Percentiles rank a stretch among this genome's conserved stretches.
phyloP scores from a whole-genome alignment of 2,113 vertebrate genomes.

The Macheiramphus alcinus region DNA sequence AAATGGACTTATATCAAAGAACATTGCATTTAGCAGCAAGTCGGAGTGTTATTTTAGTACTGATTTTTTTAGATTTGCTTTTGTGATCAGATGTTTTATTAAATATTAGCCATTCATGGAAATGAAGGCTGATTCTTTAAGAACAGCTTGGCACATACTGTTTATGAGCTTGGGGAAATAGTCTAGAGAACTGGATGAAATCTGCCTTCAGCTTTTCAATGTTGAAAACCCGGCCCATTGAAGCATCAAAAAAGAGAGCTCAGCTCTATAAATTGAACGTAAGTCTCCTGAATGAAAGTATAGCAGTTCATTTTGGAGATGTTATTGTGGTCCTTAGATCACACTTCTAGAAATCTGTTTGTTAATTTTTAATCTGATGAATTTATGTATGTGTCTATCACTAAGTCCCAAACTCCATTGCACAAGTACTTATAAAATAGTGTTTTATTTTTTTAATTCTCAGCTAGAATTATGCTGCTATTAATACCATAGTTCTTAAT shows the following conservation, averaged over 20 bases:
- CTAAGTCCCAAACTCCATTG: not conserved
- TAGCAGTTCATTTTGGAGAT: not conserved
- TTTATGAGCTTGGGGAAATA: not conserved
- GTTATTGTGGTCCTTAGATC: not conserved
- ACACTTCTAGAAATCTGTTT: not conserved
- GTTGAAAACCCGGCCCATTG: not conserved
- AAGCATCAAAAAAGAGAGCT: not conserved
- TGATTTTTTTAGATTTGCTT: not conserved
- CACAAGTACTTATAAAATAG: not conserved
- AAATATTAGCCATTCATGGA: slow-evolving; percentile 21
- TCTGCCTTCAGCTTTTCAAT: not conserved
- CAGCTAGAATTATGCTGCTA: not conserved
- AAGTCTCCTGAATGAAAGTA: not conserved
- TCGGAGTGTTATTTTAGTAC: not conserved
- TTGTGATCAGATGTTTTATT: slow-evolving; percentile 46
- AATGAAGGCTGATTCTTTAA: not conserved
- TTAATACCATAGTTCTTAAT: slow-evolving; percentile 41
- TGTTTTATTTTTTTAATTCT: not conserved
- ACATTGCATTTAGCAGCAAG: slow-evolving; percentile 38
- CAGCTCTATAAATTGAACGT: not conserved
- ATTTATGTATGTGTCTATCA: not conserved
- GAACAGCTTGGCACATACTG: not conserved
- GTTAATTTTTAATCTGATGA: not conserved
- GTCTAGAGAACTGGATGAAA: not conserved
- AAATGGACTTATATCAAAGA: slow-evolving; percentile 43